Evolutionary conservation across 2,113 vertebrate genomes (phyloP), one percentile per base, ranked within the genome.

Genomic region (Hirundichthys speculiger): DNA sequence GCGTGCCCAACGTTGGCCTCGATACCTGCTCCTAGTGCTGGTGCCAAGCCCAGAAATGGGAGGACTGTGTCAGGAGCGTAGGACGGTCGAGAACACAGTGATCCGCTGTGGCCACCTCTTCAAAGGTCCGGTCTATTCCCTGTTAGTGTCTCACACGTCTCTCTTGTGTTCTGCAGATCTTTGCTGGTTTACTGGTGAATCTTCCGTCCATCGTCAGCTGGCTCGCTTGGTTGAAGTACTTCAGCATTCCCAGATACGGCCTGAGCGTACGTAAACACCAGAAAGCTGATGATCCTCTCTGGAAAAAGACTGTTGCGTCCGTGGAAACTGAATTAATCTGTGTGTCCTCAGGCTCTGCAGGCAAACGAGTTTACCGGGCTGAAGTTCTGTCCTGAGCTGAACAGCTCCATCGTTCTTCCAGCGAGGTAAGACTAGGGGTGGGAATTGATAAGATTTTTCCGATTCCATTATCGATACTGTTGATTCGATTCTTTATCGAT

Each of bases 211-310:
- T 96, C 3, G 38, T 34, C 27, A 1, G 64, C 14, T 97, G 95
- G 96, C 86, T 98, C 0, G 79, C 92, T 0, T 97, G 97, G 96
- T 79, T 99, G 13, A 92, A 96, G 49, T 99, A 98, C 80, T 51
- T 98, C 0, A 98, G 95, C 67, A 96, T 99, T 39, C 94, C 96
- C 64, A 90, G 91, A 38, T 98, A 98, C 0, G 96, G 95, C 39
- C 76, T 93, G 27, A 50, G 77, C 15, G 97, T 99, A 90, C 82
- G 96, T 91, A 77, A 15, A 40, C 39, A 15, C 14, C 15, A 12
- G 34, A 5, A 10, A 34, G 30, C 7, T 34, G 6, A 34, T 34
- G 3, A 27, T 27, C 25, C 25, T 27, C 25, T 27, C 7, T 10
- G 30, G 30, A 10, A 10, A 21, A 40, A 14, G 15, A 13, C 1